phyloP scores from a whole-genome alignment of 2,113 vertebrate species.

The Oriolus oriolus region DNA sequence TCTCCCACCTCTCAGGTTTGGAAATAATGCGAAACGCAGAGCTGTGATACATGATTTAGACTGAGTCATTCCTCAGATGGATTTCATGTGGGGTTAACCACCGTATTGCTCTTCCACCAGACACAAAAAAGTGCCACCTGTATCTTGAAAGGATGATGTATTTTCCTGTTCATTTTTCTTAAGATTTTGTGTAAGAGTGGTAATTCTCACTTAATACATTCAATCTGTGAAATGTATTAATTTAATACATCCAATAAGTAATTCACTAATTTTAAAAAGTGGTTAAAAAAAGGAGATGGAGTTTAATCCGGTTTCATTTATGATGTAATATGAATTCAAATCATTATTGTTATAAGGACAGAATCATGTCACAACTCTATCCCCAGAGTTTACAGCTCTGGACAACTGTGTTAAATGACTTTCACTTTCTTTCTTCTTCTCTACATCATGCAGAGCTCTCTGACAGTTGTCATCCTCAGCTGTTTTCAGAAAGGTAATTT shows the following conservation, averaged over 20 bases:
- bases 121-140: not conserved
- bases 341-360: not conserved
- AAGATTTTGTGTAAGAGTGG: not conserved
- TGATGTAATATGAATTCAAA: not conserved
- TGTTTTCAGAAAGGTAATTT: not conserved
- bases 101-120: not conserved
- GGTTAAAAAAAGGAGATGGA: not conserved
- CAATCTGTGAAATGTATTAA: not conserved
- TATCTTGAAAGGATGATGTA: not conserved
- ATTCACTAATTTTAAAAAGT: not conserved
- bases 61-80: not conserved
- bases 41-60: not conserved
- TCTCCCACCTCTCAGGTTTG: not conserved
- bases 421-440: not conserved
- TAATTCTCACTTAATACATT: not conserved
- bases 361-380: not conserved
- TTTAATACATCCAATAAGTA: not conserved
- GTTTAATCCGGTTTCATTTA: not conserved
- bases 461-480: not conserved
- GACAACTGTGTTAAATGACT: not conserved
- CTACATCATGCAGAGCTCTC: not conserved
- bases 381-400: not conserved
- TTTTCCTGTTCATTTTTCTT: not conserved
- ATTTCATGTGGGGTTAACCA: not conserved
- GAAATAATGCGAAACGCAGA: not conserved